Evolutionary conservation across 2,797 vertebrate genomes (phyloP).

Genomic region (Gymnodraco acuticeps): DNA sequence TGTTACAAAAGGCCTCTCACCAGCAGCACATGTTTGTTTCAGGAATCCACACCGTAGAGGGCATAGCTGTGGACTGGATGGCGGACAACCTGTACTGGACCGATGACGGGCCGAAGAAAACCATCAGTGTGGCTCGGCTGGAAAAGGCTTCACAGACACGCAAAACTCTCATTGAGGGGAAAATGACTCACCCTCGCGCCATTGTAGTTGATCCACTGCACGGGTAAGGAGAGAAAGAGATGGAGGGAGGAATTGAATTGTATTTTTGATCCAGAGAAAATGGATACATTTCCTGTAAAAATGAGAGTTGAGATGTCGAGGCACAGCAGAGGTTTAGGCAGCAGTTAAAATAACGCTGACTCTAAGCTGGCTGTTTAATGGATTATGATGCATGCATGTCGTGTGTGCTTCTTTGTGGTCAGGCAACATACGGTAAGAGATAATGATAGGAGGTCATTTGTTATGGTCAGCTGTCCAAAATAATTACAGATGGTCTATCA

Average conservation of each 20-base stretch:
- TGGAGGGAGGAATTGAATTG: not conserved
- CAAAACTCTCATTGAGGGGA: slow-evolving; percentile 96
- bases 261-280: slow-evolving; percentile 19
- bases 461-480: slow-evolving; percentile 23
- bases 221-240: slow-evolving; percentile 83
- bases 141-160: slow-evolving; percentile 96
- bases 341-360: not conserved
- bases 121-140: slow-evolving; percentile 95
- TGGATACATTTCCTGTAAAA: not conserved
- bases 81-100: slow-evolving; percentile 98
- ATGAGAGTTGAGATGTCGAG: not conserved
- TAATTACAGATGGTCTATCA: slow-evolving; percentile 4
- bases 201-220: slow-evolving; percentile 96
- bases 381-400: not conserved
- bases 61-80: slow-evolving; percentile 99
- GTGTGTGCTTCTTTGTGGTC: slow-evolving; percentile 11
- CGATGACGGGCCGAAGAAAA: slow-evolving; percentile 97
- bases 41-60: slow-evolving; percentile 98
- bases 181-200: slow-evolving; percentile 97
- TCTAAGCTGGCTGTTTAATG: slow-evolving; percentile 7
- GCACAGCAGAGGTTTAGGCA: not conserved
- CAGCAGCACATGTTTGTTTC: slow-evolving; percentile 27
- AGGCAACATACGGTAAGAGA: not conserved
- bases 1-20: not conserved
- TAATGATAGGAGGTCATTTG: slow-evolving; percentile 37